A percentile compares a stretch with the other conserved stretches of the same genome.
phyloP scores from a whole-genome alignment of 2,888 invertebrate genomes.

The Morpho achilles region DNA sequence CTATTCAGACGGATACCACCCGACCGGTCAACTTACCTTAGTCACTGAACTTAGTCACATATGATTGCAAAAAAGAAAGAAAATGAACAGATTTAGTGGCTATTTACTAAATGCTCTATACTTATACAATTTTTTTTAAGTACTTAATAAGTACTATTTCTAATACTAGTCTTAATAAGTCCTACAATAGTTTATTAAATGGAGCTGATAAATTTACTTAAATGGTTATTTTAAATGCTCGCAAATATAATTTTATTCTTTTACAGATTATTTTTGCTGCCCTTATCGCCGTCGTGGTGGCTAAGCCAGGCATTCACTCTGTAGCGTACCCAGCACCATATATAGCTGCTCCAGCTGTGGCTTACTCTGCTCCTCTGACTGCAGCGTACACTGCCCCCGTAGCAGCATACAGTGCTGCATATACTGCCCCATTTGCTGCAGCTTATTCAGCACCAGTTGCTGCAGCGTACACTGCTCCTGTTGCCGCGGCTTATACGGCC shows the following conservation, averaged over 20 bases:
- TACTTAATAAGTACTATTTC: too few species aligned
- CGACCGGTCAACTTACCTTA: too few species aligned
- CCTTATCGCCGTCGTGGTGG: constrained; percentile 55
- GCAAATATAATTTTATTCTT: neutral
- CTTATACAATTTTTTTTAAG: too few species aligned
- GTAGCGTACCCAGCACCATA: constrained; percentile 41
- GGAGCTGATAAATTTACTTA: too few species aligned
- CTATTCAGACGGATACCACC: too few species aligned
- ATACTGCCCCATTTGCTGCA: constrained; percentile 40
- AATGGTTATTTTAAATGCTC: too few species aligned
- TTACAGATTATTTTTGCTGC: constrained; percentile 57
- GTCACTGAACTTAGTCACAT: too few species aligned
- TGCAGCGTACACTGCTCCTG: constrained; percentile 40
- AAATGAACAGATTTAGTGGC: too few species aligned
- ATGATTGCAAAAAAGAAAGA: too few species aligned
- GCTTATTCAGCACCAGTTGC: constrained; percentile 39
- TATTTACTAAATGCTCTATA: too few species aligned
- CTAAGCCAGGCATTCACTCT: constrained; percentile 65
- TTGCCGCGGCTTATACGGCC: constrained; percentile 37
- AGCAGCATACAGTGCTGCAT: constrained; percentile 39
- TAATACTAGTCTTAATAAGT: too few species aligned
- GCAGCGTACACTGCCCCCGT: constrained; percentile 59
- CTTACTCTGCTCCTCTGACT: constrained; percentile 49
- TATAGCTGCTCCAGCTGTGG: constrained; percentile 47
- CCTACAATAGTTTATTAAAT: too few species aligned